phyloP scores from a whole-genome alignment of 92 coral and sea anemone species.

The Palythoa grandiflora region DNA sequence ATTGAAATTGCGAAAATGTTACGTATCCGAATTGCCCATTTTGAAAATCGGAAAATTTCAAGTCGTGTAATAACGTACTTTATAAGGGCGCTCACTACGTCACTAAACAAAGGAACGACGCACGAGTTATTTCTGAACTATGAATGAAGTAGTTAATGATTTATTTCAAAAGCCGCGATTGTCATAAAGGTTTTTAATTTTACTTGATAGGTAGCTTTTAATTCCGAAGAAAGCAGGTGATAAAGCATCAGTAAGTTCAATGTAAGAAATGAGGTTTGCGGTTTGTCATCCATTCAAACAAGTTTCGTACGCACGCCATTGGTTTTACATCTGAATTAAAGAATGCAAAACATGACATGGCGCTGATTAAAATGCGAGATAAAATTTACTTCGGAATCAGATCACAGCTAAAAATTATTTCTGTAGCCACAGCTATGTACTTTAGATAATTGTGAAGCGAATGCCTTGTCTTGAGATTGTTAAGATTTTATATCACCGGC shows the following conservation, averaged over 20 bases:
- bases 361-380: constrained; percentile 18
- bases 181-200: not conserved
- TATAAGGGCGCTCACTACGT: too few species aligned
- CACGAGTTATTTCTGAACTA: not conserved
- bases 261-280: not conserved
- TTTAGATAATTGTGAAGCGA: not conserved
- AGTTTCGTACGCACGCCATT: not conserved
- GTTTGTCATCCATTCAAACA: not conserved
- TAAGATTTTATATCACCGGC: not conserved
- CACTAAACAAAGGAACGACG: too few species aligned
- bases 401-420: constrained; percentile 12
- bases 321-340: not conserved
- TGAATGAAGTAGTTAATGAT: not conserved
- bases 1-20: too few species aligned
- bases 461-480: not conserved
- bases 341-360: not conserved
- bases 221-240: not conserved
- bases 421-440: not conserved
- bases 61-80: too few species aligned
- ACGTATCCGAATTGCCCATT: too few species aligned
- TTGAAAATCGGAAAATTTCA: too few species aligned
- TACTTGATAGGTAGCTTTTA: not conserved
- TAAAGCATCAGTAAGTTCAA: not conserved
- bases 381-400: not conserved
- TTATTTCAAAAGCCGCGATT: constrained; percentile 16